phyloP scores from a whole-genome alignment of 2,113 vertebrate genomes.

The Mola mola region DNA sequence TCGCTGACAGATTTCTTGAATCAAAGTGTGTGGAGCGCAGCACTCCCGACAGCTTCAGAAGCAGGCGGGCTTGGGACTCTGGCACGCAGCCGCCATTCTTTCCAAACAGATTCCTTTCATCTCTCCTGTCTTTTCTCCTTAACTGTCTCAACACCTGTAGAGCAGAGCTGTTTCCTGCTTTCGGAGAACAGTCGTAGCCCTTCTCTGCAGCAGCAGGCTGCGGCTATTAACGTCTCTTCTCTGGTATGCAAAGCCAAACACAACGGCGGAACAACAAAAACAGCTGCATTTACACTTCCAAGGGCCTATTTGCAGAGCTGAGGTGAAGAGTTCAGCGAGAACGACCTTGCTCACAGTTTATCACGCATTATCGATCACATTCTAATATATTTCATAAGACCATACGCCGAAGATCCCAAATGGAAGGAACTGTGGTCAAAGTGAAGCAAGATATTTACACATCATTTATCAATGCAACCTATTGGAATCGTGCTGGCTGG shows the following conservation, averaged over 20 bases:
- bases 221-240: constrained; percentile 45
- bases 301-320: constrained; percentile 11
- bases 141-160: constrained; percentile 56
- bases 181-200: not conserved
- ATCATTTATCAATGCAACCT: too few relatives aligned
- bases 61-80: constrained; percentile 21
- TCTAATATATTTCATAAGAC: constrained; percentile 18
- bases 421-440: too few relatives aligned
- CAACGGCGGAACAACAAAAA: constrained; percentile 53
- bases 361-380: not conserved
- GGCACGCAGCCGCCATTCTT: constrained; percentile 36
- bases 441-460: too few relatives aligned
- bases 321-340: constrained; percentile 54
- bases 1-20: constrained; percentile 72
- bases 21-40: constrained; percentile 51
- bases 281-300: constrained; percentile 54
- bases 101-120: constrained; percentile 49
- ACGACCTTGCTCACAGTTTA: constrained; percentile 19
- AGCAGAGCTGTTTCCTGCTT: constrained; percentile 61
- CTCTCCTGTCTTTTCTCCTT: constrained; percentile 10
- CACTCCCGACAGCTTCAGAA: constrained; percentile 35
- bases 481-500: too few relatives aligned
- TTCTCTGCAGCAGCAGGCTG: too few relatives aligned
- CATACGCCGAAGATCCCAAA: too few relatives aligned
- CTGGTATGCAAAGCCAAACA: too few relatives aligned